Base-by-base conservation (phyloP, 2,888 invertebrate genomes). In the Agrotis clavis region DNA sequence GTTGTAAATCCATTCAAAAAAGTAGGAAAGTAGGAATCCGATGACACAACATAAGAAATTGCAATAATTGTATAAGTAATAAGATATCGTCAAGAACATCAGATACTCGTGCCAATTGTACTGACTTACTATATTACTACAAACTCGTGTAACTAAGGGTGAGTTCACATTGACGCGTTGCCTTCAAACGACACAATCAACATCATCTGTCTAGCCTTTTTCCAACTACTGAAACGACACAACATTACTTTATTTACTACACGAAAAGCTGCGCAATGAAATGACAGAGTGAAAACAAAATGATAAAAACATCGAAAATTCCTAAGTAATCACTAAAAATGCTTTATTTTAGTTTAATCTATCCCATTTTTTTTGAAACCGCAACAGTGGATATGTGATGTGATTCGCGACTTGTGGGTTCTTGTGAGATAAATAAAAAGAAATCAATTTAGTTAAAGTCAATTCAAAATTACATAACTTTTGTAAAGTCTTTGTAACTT, bases 1-100 rank as follows among this genome's bases (percentile, higher is more conserved):
- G 14, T 53, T 41, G 45, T 51, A 14, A 19, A 19, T 13, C 0
- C 30, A 47, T 18, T 47, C 0, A 35, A 35, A 57, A 35, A 35
- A 6, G n/a, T n/a, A 57, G n/a, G 13, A n/a, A 56, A 9, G 4
- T 13, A n/a, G n/a, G n/a, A n/a, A n/a, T n/a, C n/a, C 18, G 21
- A 25, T 4, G 51, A 18, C 4, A 14, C 14, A 4, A 51, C 6
- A 77, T 59, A 25, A 14, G 18, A 51, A 68, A 47, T 68, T 51
- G 13, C 5, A 4, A 41, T 73, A 9, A 59, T 51, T 59, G 35
- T 51, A 9, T 19, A 25, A 53, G 30, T 69, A 74, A 67, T 45
- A 67, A 3, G 25, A 69, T 74, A 69, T 74, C n/a, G 14, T 41
- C 21, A 35, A 77, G 57, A 57, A 47, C 51, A 59, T 59, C 35